These are phyloP conservation scores for Athalia cordata DNA, from an alignment of 2,888 invertebrate species.

Conservation along the genomic window DNA sequence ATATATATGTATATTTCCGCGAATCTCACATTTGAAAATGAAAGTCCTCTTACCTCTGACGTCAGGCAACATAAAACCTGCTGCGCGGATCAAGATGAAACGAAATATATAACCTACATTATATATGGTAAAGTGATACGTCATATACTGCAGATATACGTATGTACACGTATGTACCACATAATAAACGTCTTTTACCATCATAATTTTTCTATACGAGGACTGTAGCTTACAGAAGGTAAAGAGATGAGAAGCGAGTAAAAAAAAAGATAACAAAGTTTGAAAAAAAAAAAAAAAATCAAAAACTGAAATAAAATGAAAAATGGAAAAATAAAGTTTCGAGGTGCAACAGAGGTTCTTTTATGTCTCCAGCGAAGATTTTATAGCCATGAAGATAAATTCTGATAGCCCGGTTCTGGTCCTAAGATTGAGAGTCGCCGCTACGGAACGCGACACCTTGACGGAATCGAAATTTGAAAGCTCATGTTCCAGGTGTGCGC, in stretches of 20 bases:
- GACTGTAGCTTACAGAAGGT: slow-evolving; percentile 6
- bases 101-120: neutral
- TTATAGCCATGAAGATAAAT: slow-evolving; percentile 35
- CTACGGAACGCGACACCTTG: slow-evolving; percentile 30
- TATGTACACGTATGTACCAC: no score
- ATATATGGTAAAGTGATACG: slow-evolving; percentile 16
- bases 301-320: neutral
- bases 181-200: neutral
- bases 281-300: neutral
- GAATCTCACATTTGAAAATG: slow-evolving; percentile 3
- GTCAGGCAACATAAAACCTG: no score
- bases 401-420: slow-evolving; percentile 12
- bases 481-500: slow-evolving; percentile 14
- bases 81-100: neutral
- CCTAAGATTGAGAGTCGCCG: slow-evolving; percentile 3
- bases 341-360: slow-evolving; percentile 36
- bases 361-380: slow-evolving; percentile 25
- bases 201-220: slow-evolving; percentile 8
- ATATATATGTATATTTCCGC: no score
- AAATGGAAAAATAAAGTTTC: slow-evolving; percentile 19
- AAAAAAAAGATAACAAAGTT: neutral
- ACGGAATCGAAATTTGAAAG: slow-evolving; percentile 42
- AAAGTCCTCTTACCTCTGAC: slow-evolving; percentile 10
- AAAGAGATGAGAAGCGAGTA: neutral
- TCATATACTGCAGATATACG: neutral